Base-by-base conservation (phyloP, 1,140 invertebrate species). In the Mizuhopecten yessoensis region DNA sequence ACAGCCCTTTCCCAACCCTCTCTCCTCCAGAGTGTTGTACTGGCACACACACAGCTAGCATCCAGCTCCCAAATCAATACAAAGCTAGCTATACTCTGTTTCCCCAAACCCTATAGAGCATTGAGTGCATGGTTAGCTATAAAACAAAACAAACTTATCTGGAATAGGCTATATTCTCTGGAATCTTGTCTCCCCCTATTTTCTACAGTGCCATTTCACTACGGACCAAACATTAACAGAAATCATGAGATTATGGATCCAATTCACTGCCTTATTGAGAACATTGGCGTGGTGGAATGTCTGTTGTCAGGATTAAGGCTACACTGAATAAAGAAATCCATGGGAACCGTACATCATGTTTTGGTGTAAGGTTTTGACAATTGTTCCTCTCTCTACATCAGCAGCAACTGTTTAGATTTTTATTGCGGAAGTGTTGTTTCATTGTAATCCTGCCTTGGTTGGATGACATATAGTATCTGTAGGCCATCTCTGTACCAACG, bases 51-150 rank as follows among this genome's bases (percentile, higher is more conserved):
- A 75, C 57, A 75, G 57, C 57, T 17, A 7, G 57, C 57, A 29
- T 75, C 57, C 57, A 75, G 57, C 57, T n/a, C 57, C 57, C 57
- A 75, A 75, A 75, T 75, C 57, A 75, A 75, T 75, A 75, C 57
- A 75, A 75, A 75, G 57, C 57, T 23, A 57, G 45, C 45, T 75
- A 75, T 75, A 13, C 57, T 75, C 57, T 75, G 57, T 75, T 75
- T 75, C 57, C n/a, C 23, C 23, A 75, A 75, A 75, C 57, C 17
- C 23, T 3, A 29, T n/a, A 75, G 57, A 75, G 57, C 57, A 75
- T 75, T 75, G 57, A 75, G 57, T 75, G 57, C 57, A 75, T 75
- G 57, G 57, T 75, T 75, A 29, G 57, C 11, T 29, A 75, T 75
- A 75, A 75, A 75, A 75, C 57, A 75, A 75, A 75, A 75, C 57